Percentiles rank a stretch among this genome's conserved stretches.
These are phyloP conservation scores for Hippasteria phrygiana DNA, from an alignment of 53 echinoderm and acorn worm genomes.

Conservation along the genomic window DNA sequence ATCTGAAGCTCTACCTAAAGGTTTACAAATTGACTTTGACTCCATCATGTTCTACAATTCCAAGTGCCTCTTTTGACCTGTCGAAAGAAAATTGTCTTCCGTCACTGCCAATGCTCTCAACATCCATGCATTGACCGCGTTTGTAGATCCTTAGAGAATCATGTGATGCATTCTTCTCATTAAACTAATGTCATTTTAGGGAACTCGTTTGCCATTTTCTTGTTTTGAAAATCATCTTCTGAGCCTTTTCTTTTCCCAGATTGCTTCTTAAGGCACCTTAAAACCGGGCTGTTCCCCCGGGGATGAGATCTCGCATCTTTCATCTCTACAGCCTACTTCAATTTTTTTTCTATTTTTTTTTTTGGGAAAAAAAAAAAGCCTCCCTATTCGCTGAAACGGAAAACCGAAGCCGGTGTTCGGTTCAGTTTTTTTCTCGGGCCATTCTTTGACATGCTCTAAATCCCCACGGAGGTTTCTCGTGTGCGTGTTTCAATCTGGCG, in stretches of 20 bases:
- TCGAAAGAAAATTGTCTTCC: too few species aligned
- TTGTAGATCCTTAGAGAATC: background rate
- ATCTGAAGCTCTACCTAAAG: too few species aligned
- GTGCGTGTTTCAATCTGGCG: background rate
- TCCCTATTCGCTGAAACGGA: background rate
- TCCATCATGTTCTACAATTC: too few species aligned
- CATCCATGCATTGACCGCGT: too few species aligned
- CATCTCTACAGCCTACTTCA: conserved; percentile 19
- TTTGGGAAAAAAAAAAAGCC: too few species aligned
- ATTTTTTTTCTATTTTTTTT: background rate
- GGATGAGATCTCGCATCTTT: background rate
- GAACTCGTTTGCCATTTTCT: background rate
- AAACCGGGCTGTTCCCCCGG: background rate
- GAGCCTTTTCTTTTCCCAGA: background rate
- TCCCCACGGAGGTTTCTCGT: background rate
- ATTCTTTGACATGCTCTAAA: background rate
- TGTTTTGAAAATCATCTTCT: background rate
- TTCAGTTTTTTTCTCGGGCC: background rate
- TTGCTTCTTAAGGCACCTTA: background rate
- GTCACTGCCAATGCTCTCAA: too few species aligned
- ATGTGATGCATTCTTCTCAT: background rate
- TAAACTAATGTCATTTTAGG: background rate
- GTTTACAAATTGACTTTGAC: too few species aligned
- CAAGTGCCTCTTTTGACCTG: too few species aligned
- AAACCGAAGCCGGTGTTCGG: background rate